Evolutionary conservation across 92 coral and sea anemone species (phyloP), one percentile per base, ranked within the genome.

Genomic region (Epizoanthus rinbou): DNA sequence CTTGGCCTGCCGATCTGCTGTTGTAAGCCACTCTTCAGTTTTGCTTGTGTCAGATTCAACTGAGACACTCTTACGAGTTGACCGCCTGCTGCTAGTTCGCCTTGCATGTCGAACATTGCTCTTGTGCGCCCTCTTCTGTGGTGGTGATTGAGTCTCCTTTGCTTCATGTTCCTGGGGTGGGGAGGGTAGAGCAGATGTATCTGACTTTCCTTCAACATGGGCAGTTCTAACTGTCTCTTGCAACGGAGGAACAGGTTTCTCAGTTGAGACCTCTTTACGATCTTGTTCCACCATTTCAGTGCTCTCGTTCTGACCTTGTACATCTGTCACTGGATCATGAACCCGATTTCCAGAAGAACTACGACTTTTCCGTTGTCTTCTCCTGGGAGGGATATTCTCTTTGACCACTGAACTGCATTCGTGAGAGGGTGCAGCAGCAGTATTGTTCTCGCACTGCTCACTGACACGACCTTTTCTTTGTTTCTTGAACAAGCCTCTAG

Each of bases 81-180:
- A 78, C 23, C 62, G 52, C 23, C 82, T 78, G 70, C 35, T 62
- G 41, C 82, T 78, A 6, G 66, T 62, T 78, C 82, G 62, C 65
- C 59, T 78, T 21, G 82, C 82, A 37, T 19, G 82, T 39, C 82
- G 54, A 22, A 78, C 14, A 22, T 78, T 78, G 16, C 59, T 63
- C 57, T 22, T 78, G 19, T 65, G 69, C 22, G 33, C 71, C 35
- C 24, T 60, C 24, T 60, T 76, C 82, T 39, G 58, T 60, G 82
- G 71, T 3, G 58, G 3, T 3, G 60, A 37, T n/a, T 60, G 22
- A 8, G 56, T 33, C 15, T 28, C 52, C 70, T 62, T 41, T 39
- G 69, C 24, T 22, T 3, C 57, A 8, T 31, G 37, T 58, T 4
- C 71, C 1, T 35, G 45, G 53, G 56, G 31, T 5, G 8, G 41